These are phyloP conservation scores for Apus apus DNA, from an alignment of 2,113 vertebrate genomes.

Conservation along the genomic window DNA sequence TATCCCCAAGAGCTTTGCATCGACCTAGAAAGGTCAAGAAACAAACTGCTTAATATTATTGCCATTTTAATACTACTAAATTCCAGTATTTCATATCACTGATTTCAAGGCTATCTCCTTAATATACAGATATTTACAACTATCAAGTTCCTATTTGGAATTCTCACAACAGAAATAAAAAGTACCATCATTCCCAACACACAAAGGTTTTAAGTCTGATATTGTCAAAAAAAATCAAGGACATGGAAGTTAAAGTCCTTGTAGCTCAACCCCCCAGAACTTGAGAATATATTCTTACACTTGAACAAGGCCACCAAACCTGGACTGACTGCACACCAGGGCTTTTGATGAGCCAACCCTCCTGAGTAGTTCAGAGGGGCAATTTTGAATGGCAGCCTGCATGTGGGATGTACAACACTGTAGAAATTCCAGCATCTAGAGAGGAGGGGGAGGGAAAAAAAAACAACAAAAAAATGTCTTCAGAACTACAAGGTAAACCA, in stretches of 20 bases:
- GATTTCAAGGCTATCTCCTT: neutral
- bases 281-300: constrained; percentile 65
- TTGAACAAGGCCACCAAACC: constrained; percentile 76
- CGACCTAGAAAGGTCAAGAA: neutral
- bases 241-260: neutral
- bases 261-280: neutral
- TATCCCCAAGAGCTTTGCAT: neutral
- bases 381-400: constrained; percentile 76
- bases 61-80: neutral
- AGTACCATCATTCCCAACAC: neutral
- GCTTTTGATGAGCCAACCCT: constrained; percentile 71
- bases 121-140: neutral
- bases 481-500: neutral
- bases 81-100: neutral
- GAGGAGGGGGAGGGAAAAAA: neutral
- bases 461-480: neutral
- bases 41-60: neutral
- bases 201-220: neutral
- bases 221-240: neutral
- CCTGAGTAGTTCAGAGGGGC: constrained; percentile 64
- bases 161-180: neutral
- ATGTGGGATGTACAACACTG: constrained; percentile 79
- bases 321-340: constrained; percentile 68
- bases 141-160: neutral
- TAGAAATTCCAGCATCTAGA: constrained; percentile 85